These are phyloP conservation scores for Zosterops pallidus DNA, from an alignment of 2,113 vertebrate species.

Conservation along the genomic window DNA sequence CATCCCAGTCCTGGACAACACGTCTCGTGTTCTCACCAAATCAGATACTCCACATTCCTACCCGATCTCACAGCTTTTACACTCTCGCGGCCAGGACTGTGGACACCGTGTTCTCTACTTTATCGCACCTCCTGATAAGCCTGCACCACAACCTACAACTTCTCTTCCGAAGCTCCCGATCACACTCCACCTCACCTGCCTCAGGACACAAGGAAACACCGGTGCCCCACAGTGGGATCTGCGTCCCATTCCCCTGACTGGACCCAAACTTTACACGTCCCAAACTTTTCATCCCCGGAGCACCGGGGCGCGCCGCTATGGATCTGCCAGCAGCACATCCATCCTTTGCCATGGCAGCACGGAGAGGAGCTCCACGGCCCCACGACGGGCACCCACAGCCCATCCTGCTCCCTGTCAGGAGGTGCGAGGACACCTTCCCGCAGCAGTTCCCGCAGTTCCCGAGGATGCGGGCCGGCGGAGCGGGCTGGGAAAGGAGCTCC, in stretches of 20 bases:
- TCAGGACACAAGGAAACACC: neutral
- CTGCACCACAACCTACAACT: neutral
- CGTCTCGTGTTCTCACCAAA: neutral
- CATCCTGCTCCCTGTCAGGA: neutral
- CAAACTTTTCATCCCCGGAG: neutral
- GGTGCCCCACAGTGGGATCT: accelerated
- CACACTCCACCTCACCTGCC: neutral
- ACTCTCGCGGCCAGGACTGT: neutral
- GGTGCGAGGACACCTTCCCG: neutral
- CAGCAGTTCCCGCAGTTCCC: neutral
- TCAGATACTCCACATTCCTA: neutral
- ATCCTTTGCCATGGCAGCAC: neutral
- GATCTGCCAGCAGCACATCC: neutral
- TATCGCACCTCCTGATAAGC: neutral
- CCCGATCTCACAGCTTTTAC: neutral
- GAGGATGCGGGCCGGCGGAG: neutral
- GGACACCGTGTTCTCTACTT: neutral
- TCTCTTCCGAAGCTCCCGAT: neutral
- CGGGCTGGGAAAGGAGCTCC: accelerated
- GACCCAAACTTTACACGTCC: neutral
- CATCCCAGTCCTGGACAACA: neutral
- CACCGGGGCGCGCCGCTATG: neutral
- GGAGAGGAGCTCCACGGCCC: neutral
- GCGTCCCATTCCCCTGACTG: neutral
- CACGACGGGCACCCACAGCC: neutral